Percentiles rank a stretch among this genome's conserved stretches.
Evolutionary conservation across 92 coral and sea anemone species (phyloP).

Genomic region (Epizoanthus scotinus): DNA sequence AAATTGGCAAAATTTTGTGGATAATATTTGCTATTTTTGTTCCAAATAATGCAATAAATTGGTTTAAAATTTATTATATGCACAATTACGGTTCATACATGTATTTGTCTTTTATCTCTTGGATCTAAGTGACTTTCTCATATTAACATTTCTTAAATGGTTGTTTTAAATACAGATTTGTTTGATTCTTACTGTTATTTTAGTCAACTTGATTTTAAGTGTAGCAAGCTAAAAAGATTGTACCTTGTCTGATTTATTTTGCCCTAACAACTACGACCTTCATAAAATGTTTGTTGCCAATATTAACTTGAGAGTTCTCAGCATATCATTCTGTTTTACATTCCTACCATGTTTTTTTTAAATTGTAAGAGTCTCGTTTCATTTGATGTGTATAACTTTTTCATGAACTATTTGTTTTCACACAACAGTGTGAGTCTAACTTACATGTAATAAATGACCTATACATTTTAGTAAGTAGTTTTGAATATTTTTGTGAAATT

Average conservation of each 20-base stretch:
- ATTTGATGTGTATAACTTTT: no score
- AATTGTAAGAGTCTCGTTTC: background rate
- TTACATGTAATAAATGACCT: no score
- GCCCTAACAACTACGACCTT: no score
- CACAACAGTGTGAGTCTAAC: no score
- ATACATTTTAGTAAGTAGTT: background rate
- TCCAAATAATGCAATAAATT: background rate
- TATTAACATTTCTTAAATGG: constrained; percentile 4
- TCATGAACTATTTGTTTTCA: no score
- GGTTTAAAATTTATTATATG: no score
- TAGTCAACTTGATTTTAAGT: background rate
- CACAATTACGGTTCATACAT: background rate
- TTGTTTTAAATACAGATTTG: background rate
- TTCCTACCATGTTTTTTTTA: background rate
- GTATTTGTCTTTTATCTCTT: background rate
- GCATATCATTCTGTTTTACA: background rate
- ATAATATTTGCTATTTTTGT: background rate
- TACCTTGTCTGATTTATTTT: no score
- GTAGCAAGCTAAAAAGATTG: background rate
- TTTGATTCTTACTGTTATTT: background rate
- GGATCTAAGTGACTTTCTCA: background rate
- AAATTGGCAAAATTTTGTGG: no score
- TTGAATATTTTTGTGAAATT: background rate
- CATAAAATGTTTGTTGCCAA: no score
- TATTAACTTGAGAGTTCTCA: no score